A percentile compares a stretch with the other conserved stretches of the same genome.
These are phyloP conservation scores for Rhogogaster chlorosoma DNA, from an alignment of 2,888 invertebrate genomes.

Conservation along the genomic window DNA sequence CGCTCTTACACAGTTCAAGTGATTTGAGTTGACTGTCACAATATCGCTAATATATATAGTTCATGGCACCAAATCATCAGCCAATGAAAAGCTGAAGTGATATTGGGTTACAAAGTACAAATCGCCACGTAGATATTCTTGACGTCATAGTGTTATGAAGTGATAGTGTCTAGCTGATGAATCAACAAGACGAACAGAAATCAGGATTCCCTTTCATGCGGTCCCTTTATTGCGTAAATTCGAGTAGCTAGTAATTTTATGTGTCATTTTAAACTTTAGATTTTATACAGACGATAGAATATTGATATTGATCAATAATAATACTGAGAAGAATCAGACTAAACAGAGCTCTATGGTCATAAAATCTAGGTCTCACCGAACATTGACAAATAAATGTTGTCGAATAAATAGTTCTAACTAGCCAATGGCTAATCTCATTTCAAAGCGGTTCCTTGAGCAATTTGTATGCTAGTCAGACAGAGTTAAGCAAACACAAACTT, in stretches of 20 bases:
- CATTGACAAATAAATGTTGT: not conserved
- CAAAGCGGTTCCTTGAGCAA: not conserved
- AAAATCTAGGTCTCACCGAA: not conserved
- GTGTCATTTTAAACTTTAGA: not conserved
- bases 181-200: not conserved
- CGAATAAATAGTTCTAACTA: not conserved
- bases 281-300: not conserved
- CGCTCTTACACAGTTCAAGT: not conserved
- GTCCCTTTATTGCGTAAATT: not conserved
- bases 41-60: not conserved
- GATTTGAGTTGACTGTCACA: not conserved
- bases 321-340: not conserved
- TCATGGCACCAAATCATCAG: not conserved
- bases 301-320: not conserved
- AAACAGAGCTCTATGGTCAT: too few relatives aligned
- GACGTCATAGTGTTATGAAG: not conserved
- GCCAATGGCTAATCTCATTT: not conserved
- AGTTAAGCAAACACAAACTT: not conserved
- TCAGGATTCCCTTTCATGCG: not conserved
- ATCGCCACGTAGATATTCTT: not conserved
- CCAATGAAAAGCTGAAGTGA: not conserved
- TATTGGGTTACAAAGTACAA: not conserved
- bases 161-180: not conserved
- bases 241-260: not conserved
- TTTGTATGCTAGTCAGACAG: not conserved